These are phyloP conservation scores for Ammodramus savannarum DNA, from an alignment of 2,113 vertebrate genomes.

Conservation along the genomic window DNA sequence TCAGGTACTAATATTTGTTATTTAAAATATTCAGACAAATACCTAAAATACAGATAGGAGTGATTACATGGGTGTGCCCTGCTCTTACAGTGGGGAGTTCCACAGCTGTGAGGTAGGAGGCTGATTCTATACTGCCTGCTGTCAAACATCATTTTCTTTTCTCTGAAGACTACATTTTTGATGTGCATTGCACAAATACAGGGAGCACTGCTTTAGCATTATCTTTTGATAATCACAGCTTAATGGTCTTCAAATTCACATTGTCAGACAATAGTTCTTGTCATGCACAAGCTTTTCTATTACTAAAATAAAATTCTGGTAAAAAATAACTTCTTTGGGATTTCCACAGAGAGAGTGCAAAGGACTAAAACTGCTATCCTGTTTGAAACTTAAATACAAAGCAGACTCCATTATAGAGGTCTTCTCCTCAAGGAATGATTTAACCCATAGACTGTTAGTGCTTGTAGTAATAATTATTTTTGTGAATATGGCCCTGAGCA, in stretches of 20 bases:
- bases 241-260: not conserved
- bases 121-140: not conserved
- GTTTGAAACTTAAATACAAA: not conserved
- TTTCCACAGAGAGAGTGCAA: not conserved
- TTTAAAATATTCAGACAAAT: not conserved
- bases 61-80: not conserved
- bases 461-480: not conserved
- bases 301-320: not conserved
- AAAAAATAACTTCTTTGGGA: not conserved
- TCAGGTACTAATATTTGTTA: not conserved
- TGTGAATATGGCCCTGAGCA: not conserved
- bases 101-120: not conserved
- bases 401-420: not conserved
- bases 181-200: not conserved
- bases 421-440: not conserved
- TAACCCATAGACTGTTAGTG: not conserved
- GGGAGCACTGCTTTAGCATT: not conserved
- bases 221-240: not conserved
- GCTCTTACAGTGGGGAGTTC: not conserved
- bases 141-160: not conserved
- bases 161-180: not conserved
- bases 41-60: not conserved
- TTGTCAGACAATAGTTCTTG: not conserved
- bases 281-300: not conserved
- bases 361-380: not conserved